Evolutionary conservation across 2,113 vertebrate genomes (phyloP).

Genomic region (Abramis brama): DNA sequence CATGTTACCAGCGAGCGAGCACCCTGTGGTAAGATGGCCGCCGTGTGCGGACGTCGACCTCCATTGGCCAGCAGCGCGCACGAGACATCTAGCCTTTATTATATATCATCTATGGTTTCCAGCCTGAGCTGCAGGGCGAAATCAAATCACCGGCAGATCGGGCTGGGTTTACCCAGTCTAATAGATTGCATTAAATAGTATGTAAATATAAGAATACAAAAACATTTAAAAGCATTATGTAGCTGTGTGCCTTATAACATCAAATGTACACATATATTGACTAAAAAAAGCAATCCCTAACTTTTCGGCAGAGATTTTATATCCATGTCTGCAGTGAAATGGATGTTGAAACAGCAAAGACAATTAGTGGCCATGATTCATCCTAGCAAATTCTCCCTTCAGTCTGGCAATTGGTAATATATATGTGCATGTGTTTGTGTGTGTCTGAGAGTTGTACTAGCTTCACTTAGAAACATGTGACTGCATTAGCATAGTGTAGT

Average conservation of each 20-base stretch:
- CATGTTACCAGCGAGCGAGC: too few species aligned
- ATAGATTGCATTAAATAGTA: too few species aligned
- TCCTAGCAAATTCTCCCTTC: not conserved
- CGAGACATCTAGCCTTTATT: too few species aligned
- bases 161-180: too few species aligned
- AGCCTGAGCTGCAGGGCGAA: too few species aligned
- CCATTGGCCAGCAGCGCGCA: too few species aligned
- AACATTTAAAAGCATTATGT: too few species aligned
- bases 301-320: not conserved
- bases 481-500: conserved; percentile 20
- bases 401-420: not conserved
- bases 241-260: not conserved
- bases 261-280: not conserved
- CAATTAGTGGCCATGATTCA: not conserved
- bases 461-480: not conserved
- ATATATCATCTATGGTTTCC: too few species aligned
- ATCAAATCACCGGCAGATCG: too few species aligned
- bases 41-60: too few species aligned
- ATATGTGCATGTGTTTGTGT: not conserved
- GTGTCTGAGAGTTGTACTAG: not conserved
- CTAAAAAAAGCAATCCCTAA: not conserved
- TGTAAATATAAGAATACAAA: too few species aligned
- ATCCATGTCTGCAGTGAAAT: not conserved
- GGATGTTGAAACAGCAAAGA: not conserved
- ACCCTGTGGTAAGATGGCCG: too few species aligned